Evolutionary conservation across 2,113 vertebrate genomes (phyloP), one percentile per base, ranked within the genome.

Genomic region (Perccottus glenii): DNA sequence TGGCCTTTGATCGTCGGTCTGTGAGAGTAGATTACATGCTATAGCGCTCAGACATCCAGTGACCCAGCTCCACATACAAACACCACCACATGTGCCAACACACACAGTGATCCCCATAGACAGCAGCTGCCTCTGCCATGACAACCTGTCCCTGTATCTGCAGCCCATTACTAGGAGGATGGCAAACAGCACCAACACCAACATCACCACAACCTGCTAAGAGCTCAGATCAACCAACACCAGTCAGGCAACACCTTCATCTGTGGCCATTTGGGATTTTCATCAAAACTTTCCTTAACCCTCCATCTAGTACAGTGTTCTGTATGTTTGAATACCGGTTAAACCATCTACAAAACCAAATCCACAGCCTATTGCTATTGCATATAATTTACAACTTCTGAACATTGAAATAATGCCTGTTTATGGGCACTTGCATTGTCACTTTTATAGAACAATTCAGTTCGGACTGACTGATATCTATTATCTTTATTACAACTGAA

Each of bases 1-100:
- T 42, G 36, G 52, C 27, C 75, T 88, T 85, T 89, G 85, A 89
- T 90, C 85, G 78, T 48, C 57, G 82, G 66, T 69, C 75, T 79
- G 81, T 84, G 82, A 77, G 82, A 84, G 75, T 56, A 75, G 82
- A 82, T 84, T 80, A 84, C 71, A 47, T 46, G 53, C 51, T 33
- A n/a, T 19, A 60, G 69, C 44, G 59, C 58, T 61, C 58, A 60
- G 67, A 57, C 51, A 48, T n/a, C 15, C 62, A 60, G 19, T 73
- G 59, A 78, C 27, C 27, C 60, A 63, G 52, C 66, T 11, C 42
- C 42, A 43, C 70, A 52, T 32, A 57, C 73, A 68, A 72, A 82
- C 67, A 61, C 59, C 35, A 70, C 27, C 61, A 50, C 47, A 58
- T 52, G 49, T 65, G n/a, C 4, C 9, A 12, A 48, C 56, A 70